Conservation (phyloP, 2,113 vertebrate genomes). For the Ameiurus melas region DNA sequence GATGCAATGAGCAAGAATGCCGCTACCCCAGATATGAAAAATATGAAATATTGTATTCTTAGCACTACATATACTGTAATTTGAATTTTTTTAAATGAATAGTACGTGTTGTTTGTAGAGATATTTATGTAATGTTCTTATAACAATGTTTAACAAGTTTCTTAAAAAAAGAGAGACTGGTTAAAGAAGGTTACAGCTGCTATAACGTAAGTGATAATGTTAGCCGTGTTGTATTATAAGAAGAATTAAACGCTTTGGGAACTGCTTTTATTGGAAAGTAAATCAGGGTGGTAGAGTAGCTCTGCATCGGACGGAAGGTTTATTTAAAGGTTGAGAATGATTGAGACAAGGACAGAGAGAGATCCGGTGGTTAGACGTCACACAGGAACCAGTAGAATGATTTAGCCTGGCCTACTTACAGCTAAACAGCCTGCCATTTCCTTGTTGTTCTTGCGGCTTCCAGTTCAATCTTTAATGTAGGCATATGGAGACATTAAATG, state of each 20-base stretch:
- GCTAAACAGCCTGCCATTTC: constrained; percentile 46
- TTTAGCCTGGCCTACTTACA: constrained; percentile 59
- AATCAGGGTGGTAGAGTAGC: background rate
- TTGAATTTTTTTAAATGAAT: background rate
- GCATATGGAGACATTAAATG: constrained; percentile 53
- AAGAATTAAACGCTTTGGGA: background rate
- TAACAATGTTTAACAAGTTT: background rate
- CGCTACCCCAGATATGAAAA: background rate
- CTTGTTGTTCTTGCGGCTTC: constrained; percentile 48
- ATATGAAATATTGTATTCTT: background rate
- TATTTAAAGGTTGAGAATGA: constrained; percentile 1
- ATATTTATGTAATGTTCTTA: background rate
- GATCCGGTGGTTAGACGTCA: constrained; percentile 48
- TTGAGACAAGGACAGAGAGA: background rate
- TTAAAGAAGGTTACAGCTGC: background rate
- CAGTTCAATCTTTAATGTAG: constrained; percentile 53
- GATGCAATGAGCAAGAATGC: background rate
- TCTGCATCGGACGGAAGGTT: background rate
- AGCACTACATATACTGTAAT: background rate
- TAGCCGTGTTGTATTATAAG: background rate
- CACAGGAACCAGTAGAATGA: constrained; percentile 58
- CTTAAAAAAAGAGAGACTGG: background rate
- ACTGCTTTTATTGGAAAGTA: background rate
- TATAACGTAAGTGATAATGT: background rate
- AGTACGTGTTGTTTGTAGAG: background rate